Percentiles rank a stretch among this genome's conserved stretches.
phyloP scores from a whole-genome alignment of 2,113 vertebrate species.

The Malurus cyaneus region DNA sequence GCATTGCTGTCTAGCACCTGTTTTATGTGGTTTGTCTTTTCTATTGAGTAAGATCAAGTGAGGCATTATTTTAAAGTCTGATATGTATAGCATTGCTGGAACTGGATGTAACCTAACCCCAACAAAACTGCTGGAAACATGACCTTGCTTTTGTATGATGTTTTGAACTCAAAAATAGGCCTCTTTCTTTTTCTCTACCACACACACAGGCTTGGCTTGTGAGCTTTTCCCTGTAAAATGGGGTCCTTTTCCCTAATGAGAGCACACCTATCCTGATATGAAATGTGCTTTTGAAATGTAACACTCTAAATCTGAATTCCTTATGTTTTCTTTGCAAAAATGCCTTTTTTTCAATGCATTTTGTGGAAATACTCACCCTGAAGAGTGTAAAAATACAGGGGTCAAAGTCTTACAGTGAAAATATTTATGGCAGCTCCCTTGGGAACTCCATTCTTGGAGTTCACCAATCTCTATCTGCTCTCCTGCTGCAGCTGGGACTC shows the following conservation, averaged over 20 bases:
- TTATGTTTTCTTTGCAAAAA: background rate
- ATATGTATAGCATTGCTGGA: background rate
- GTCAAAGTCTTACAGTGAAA: background rate
- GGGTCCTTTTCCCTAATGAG: background rate
- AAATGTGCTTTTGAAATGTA: background rate
- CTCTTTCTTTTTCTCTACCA: background rate
- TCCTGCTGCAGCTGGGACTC: background rate
- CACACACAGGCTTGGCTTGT: background rate
- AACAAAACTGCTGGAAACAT: slow-evolving; percentile 45
- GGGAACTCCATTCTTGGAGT: background rate
- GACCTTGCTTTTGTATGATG: slow-evolving; percentile 25
- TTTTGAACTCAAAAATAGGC: slow-evolving; percentile 38
- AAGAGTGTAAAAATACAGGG: background rate
- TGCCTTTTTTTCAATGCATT: background rate
- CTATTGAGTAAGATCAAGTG: slow-evolving; percentile 49
- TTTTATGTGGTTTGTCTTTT: slow-evolving; percentile 42
- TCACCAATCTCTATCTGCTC: background rate
- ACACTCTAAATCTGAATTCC: background rate
- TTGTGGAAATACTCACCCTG: background rate
- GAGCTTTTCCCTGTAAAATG: background rate
- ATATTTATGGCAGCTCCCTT: background rate
- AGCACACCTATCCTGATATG: background rate
- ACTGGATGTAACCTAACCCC: slow-evolving; percentile 36
- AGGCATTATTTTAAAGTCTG: slow-evolving; percentile 40
- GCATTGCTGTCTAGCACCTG: background rate